phyloP scores from a whole-genome alignment of 2,888 invertebrate species.

The Drosophila cognata region DNA sequence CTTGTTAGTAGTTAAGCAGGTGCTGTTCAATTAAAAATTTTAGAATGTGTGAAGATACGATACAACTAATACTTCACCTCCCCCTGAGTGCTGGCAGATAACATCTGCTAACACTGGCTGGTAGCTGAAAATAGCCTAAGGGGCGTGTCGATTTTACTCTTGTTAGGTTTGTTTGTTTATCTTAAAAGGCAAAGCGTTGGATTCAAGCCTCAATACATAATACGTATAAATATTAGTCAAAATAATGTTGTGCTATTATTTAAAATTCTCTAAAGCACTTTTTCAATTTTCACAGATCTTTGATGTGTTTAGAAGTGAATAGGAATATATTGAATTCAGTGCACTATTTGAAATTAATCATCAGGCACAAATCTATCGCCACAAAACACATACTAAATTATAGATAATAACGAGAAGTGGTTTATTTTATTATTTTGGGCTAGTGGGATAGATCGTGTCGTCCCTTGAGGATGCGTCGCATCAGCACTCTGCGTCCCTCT shows the following conservation, averaged over 20 bases:
- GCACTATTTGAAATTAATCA: neutral
- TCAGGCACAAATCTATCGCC: neutral
- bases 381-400: neutral
- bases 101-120: neutral
- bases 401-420: neutral
- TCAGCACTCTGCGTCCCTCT: constrained; percentile 89
- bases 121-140: neutral
- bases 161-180: neutral
- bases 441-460: constrained; percentile 89
- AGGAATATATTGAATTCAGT: neutral
- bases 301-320: too few relatives aligned
- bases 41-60: neutral
- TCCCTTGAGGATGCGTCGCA: constrained; percentile 92
- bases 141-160: neutral
- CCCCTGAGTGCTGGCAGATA: neutral
- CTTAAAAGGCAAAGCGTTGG: neutral
- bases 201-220: neutral
- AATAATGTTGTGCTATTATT: neutral
- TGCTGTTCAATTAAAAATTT: neutral
- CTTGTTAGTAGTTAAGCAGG: neutral
- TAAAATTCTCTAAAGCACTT: neutral
- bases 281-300: neutral
- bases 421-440: constrained; percentile 11
- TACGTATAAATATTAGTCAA: neutral
- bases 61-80: neutral